A percentile compares a stretch with the other conserved stretches of the same genome.
phyloP scores from a whole-genome alignment of 2,888 invertebrate species.

The Toxonevra muliebris region DNA sequence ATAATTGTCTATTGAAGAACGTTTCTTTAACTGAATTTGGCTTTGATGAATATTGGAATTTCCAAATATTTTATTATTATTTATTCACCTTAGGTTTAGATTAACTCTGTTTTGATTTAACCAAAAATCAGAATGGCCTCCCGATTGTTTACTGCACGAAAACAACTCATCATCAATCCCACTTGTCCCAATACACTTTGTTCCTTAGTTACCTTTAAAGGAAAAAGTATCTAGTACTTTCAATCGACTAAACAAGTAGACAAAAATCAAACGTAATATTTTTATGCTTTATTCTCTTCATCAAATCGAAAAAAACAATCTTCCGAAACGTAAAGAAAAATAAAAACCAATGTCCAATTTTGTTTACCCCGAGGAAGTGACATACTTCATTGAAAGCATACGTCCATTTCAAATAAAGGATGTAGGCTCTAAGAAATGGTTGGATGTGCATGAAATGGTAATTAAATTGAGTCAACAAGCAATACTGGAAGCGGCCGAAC shows the following conservation, averaged over 20 bases:
- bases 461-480: constrained; percentile 91
- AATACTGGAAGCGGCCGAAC: constrained; percentile 78
- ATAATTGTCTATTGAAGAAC: too few relatives aligned
- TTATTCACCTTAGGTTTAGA: too few relatives aligned
- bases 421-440: constrained; percentile 80
- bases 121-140: too few relatives aligned
- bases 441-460: constrained; percentile 82
- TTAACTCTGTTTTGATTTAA: too few relatives aligned
- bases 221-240: neutral
- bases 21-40: too few relatives aligned
- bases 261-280: neutral
- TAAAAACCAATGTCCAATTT: constrained; percentile 64
- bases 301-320: neutral
- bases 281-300: neutral
- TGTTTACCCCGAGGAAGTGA: constrained; percentile 76
- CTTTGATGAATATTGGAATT: too few relatives aligned
- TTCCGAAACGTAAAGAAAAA: neutral
- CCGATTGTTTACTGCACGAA: too few relatives aligned
- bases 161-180: too few relatives aligned
- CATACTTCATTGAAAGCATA: constrained; percentile 78
- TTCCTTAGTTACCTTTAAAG: too few relatives aligned
- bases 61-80: too few relatives aligned
- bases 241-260: constrained; percentile 17
- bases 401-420: constrained; percentile 72
- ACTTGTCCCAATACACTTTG: too few relatives aligned